phyloP scores from a whole-genome alignment of 2,888 invertebrate genomes.

The Alsophila aescularia region DNA sequence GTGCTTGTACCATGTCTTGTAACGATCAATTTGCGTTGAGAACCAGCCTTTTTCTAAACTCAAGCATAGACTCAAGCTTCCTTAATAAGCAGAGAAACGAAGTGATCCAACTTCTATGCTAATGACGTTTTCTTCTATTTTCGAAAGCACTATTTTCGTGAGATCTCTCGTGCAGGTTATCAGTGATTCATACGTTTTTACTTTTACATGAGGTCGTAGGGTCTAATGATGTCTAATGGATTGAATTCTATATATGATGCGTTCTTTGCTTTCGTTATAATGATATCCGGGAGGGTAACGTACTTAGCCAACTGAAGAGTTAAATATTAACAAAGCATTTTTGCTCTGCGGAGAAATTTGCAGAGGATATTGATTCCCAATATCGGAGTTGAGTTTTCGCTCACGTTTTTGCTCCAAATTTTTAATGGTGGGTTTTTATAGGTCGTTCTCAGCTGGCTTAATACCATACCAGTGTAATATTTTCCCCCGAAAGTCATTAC shows the following conservation, averaged over 20 bases:
- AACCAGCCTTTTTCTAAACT: conserved; percentile 55
- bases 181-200: conserved; percentile 49
- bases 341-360: too few relatives aligned
- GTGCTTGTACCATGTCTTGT: conserved; percentile 36
- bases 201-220: conserved; percentile 43
- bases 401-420: too few relatives aligned
- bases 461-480: background rate
- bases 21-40: conserved; percentile 69
- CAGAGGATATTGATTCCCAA: too few relatives aligned
- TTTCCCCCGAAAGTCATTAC: background rate
- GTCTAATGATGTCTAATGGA: conserved; percentile 17
- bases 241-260: conserved; percentile 15
- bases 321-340: too few relatives aligned
- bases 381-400: too few relatives aligned
- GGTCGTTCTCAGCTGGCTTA: too few relatives aligned
- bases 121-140: conserved; percentile 73
- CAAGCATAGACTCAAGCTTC: conserved; percentile 65
- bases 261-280: conserved; percentile 16
- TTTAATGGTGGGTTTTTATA: too few relatives aligned
- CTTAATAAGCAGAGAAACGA: conserved; percentile 77
- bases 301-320: too few relatives aligned
- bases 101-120: conserved; percentile 69
- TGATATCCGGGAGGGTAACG: background rate
- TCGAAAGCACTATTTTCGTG: conserved; percentile 65
- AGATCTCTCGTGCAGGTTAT: conserved; percentile 48